phyloP scores from a whole-genome alignment of 2,888 invertebrate genomes.

The Alcis repandata region DNA sequence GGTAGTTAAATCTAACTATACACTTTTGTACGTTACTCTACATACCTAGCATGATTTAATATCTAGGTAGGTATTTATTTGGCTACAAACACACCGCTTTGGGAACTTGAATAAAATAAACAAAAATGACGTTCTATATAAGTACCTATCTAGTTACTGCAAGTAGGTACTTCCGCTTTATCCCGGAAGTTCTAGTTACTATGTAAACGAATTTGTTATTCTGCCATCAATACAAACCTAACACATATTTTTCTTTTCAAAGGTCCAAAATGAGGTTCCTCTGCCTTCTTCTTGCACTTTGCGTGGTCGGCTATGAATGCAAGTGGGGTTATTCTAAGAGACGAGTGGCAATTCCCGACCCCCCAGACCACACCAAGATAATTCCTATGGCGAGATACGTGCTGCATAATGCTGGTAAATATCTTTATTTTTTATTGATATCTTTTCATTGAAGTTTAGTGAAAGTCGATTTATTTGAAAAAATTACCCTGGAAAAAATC shows the following conservation, averaged over 20 bases:
- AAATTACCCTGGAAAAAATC: too few relatives aligned
- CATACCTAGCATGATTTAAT: too few relatives aligned
- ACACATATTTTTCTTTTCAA: background rate
- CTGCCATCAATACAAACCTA: background rate
- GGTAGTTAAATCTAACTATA: too few relatives aligned
- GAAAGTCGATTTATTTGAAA: too few relatives aligned
- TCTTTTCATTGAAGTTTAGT: too few relatives aligned
- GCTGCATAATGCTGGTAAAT: slow-evolving; percentile 89
- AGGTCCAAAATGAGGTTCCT: slow-evolving; percentile 41
- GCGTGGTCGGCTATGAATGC: slow-evolving; percentile 34
- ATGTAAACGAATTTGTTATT: background rate
- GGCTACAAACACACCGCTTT: background rate
- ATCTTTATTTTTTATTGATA: background rate
- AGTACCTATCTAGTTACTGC: too few relatives aligned
- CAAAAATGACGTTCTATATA: too few relatives aligned
- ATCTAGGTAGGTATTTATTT: too few relatives aligned
- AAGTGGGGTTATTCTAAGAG: slow-evolving; percentile 60
- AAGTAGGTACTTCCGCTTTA: background rate
- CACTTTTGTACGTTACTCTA: too few relatives aligned
- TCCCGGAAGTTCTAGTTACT: background rate
- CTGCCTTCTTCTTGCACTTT: slow-evolving; percentile 29
- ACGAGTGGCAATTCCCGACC: slow-evolving; percentile 56
- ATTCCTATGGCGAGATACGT: slow-evolving; percentile 91
- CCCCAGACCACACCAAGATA: slow-evolving; percentile 87
- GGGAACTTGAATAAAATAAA: background rate